phyloP scores from a whole-genome alignment of 1,140 invertebrate species.

The Sycophila sp. region DNA sequence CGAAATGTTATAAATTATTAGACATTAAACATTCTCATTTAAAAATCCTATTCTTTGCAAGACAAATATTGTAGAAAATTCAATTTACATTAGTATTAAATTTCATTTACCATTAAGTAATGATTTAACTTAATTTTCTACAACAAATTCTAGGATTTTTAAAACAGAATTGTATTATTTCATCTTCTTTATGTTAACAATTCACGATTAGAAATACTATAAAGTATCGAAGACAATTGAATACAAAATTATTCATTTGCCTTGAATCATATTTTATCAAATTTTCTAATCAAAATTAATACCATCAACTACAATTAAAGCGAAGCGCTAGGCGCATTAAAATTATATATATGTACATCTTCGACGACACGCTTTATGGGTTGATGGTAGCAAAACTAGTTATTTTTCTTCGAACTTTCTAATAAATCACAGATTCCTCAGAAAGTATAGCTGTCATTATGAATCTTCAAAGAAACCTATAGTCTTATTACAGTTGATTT shows the following conservation, averaged over 20 bases:
- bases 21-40: constrained; percentile 4
- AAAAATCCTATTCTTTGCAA: neutral
- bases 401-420: neutral
- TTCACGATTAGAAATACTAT: neutral
- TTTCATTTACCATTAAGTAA: neutral
- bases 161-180: constrained; percentile 13
- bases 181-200: constrained; percentile 22
- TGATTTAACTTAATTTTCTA: neutral
- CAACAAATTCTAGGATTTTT: constrained; percentile 4
- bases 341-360: constrained; percentile 31
- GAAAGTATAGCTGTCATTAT: neutral
- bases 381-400: constrained; percentile 25
- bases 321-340: neutral
- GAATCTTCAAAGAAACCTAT: constrained; percentile 9
- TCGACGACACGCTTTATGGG: neutral
- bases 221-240: constrained; percentile 14
- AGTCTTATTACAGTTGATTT: neutral
- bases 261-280: neutral
- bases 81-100: neutral
- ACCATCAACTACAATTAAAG: neutral
- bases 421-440: constrained; percentile 10
- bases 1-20: neutral
- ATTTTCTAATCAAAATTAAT: neutral
- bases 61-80: neutral
- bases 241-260: neutral